Conservation (phyloP, 2,113 vertebrate genomes). For the human (Homo sapiens) region GRCh38 chrX:19768501-19769000, state of each 20-base stretch:
- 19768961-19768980: background rate
- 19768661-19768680: constrained; percentile 51
- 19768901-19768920: background rate
- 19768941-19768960: background rate
- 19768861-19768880: constrained; percentile 20
- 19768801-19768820: constrained; percentile 40
- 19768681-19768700: constrained; percentile 33
- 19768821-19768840: constrained; percentile 2
- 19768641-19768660: constrained; percentile 51
- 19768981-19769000: constrained; percentile 16
- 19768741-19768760: constrained; percentile 23
- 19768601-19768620: constrained; percentile 47
- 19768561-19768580: background rate
- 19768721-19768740: background rate
- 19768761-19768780: constrained; percentile 24
- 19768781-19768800: background rate
- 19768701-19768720: constrained; percentile 45
- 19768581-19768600: constrained; percentile 27
- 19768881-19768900: constrained; percentile 23
- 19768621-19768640: constrained; percentile 8
- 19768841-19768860: constrained; percentile 32
- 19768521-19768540: background rate
- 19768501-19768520: background rate
- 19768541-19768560: background rate
- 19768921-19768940: background rate